Percentiles rank a stretch among this genome's conserved stretches.
Conservation (phyloP, 2,888 invertebrate genomes). For the Rhagonycha fulva region DNA sequence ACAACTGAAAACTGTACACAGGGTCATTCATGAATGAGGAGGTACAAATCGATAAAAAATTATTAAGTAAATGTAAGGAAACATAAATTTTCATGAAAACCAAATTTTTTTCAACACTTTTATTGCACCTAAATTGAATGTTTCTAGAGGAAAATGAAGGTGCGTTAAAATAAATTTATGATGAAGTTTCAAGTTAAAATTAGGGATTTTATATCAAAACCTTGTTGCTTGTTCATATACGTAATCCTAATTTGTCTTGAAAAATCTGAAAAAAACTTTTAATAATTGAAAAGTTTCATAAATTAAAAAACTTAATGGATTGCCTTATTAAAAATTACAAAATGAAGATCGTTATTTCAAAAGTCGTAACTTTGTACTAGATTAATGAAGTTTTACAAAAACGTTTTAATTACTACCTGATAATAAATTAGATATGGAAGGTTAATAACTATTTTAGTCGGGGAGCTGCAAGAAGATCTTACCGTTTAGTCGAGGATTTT, state of each 20-base stretch:
- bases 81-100: background rate
- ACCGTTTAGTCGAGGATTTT: no score
- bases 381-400: no score
- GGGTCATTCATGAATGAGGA: background rate
- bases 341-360: background rate
- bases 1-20: background rate
- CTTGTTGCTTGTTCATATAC: background rate
- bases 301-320: background rate
- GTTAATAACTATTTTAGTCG: no score
- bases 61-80: background rate
- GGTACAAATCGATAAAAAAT: background rate
- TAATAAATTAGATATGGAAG: no score
- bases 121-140: background rate
- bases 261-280: background rate
- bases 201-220: background rate
- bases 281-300: background rate
- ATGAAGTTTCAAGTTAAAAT: background rate
- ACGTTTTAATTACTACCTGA: no score
- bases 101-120: background rate
- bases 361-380: background rate
- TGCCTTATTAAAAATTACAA: background rate
- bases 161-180: background rate
- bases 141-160: background rate
- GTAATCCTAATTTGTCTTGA: background rate
- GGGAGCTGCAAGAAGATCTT: no score